Evolutionary conservation across 2,113 vertebrate species (phyloP), one percentile per base, ranked within the genome.

Genomic region (Pardalotus punctatus): DNA sequence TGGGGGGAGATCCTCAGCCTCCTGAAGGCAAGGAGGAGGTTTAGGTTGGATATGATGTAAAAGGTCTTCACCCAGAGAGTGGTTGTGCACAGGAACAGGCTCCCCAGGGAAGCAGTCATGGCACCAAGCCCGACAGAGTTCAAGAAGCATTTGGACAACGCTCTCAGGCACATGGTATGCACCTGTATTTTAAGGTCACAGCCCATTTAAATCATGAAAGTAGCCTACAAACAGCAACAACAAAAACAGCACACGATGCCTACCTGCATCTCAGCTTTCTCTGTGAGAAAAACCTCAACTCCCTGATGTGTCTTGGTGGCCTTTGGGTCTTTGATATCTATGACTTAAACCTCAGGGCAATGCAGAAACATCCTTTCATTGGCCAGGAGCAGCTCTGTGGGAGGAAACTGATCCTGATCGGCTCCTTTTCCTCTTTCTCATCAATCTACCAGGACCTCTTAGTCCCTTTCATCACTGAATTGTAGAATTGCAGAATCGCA

Each of bases 281-380:
- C 35, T 72, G 27, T 76, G n/a, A 67, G n/a, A 10, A 48, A 79
- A 84, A 47, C 24, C 24, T 78, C 67, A 57, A 10, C 6, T 21
- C 11, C 12, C 35, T 47, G 40, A 6, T 0, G 0, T 12, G 10
- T 66, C 50, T 16, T 54, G 23, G 2, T 51, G 45, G 10, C 25
- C 69, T 88, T 53, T 77, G 33, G 14, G 33, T 86, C 72, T 73
- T 79, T 47, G 53, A 9, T 71, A 31, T 27, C 60, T 69, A 6
- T 0, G 5, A 38, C 33, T 79, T 43, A 74, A 89, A 79, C 6
- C 36, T 31, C 57, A 45, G 12, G 6, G 53, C 48, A 58, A 25
- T 5, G 11, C 33, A 87, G 73, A 54, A 57, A 27, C 36, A 0
- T 23, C 14, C 40, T 86, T 79, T 51, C 1, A 3, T 38, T 42